phyloP scores from a whole-genome alignment of 2,888 invertebrate species.

The Notocelia uddmanniana region DNA sequence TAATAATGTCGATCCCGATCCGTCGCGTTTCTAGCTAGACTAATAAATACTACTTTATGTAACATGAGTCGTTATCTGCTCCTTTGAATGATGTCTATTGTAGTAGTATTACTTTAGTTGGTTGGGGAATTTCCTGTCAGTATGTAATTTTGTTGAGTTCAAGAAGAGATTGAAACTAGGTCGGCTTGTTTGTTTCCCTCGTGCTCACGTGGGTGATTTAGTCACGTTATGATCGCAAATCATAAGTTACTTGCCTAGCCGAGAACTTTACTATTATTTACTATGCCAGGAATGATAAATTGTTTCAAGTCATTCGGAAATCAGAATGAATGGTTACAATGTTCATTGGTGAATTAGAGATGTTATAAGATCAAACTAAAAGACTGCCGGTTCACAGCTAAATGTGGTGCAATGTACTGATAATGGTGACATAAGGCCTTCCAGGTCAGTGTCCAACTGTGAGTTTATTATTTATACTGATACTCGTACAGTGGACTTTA shows the following conservation, averaged over 20 bases:
- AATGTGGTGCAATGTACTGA: not conserved
- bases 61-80: conserved; percentile 5
- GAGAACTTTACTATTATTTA: conserved; percentile 6
- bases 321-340: not conserved
- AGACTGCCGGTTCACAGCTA: not conserved
- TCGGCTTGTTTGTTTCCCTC: conserved; percentile 26
- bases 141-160: conserved; percentile 23
- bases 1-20: not conserved
- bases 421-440: not conserved
- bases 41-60: conserved; percentile 24
- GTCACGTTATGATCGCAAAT: conserved; percentile 50
- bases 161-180: conserved; percentile 18
- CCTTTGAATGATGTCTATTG: conserved; percentile 20
- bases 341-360: not conserved
- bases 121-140: conserved; percentile 4
- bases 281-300: conserved; percentile 19
- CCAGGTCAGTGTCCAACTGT: not conserved
- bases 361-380: not conserved
- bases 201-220: conserved; percentile 50
- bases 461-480: not conserved
- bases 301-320: conserved; percentile 2
- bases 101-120: not conserved
- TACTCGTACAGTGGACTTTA: not conserved
- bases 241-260: conserved; percentile 13
- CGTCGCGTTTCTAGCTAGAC: conserved; percentile 24